Conservation (phyloP, 2,113 vertebrate genomes). For the Alosa alosa region DNA sequence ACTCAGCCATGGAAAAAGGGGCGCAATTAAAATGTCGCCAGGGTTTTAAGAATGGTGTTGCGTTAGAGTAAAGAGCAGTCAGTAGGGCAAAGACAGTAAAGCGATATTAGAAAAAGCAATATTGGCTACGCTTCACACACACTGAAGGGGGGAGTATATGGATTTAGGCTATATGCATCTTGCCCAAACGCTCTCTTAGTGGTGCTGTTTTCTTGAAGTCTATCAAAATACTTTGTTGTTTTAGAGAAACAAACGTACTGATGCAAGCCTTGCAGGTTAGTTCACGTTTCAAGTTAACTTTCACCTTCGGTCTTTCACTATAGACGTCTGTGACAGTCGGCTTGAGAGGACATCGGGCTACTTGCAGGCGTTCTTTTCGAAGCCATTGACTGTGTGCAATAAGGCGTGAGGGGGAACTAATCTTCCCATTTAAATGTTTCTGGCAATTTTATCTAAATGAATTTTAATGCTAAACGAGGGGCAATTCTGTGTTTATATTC, state of each 20-base stretch:
- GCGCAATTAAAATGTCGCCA: constrained; percentile 73
- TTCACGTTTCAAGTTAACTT: constrained; percentile 14
- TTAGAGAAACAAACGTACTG: background rate
- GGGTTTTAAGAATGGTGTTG: constrained; percentile 58
- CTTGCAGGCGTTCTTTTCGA: constrained; percentile 84
- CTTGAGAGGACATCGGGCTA: constrained; percentile 73
- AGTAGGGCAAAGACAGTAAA: constrained; percentile 59
- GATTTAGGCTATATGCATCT: constrained; percentile 62
- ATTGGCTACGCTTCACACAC: constrained; percentile 25
- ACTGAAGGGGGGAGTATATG: constrained; percentile 49
- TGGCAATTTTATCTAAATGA: constrained; percentile 95
- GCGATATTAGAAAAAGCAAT: constrained; percentile 48
- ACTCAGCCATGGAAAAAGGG: constrained; percentile 59
- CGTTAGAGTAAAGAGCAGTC: constrained; percentile 63
- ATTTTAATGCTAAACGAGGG: constrained; percentile 96
- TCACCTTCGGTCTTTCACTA: constrained; percentile 56
- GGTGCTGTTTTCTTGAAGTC: constrained; percentile 12
- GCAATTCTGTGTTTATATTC: constrained; percentile 85
- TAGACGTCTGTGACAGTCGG: constrained; percentile 66
- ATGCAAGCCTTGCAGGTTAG: background rate
- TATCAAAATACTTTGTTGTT: background rate
- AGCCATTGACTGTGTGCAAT: constrained; percentile 92
- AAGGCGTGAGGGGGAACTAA: constrained; percentile 98
- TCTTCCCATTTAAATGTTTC: constrained; percentile 95
- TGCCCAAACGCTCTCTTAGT: constrained; percentile 56